These are phyloP conservation scores for Sinhomidia bicolor DNA, from an alignment of 2,888 invertebrate species.

Conservation along the genomic window DNA sequence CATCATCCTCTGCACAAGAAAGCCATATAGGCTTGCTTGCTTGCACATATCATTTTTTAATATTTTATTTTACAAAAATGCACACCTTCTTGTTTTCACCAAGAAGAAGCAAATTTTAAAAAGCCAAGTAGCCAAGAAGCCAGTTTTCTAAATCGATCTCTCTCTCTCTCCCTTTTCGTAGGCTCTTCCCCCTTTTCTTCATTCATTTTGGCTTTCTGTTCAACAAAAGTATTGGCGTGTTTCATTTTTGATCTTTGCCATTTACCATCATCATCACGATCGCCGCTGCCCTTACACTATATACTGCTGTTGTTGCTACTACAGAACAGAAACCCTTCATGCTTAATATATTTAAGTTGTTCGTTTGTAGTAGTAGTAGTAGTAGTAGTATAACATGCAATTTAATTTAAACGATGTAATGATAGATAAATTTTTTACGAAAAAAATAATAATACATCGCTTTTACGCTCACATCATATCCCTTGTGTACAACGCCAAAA, in stretches of 20 bases:
- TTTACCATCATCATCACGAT: not conserved
- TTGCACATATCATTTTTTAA: not conserved
- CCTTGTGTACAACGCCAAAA: not conserved
- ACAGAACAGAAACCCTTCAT: not conserved
- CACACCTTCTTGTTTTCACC: conserved; percentile 71
- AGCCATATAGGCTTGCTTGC: conserved; percentile 3
- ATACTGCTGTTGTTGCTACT: not conserved
- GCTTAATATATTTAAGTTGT: not conserved
- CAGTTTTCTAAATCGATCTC: conserved; percentile 70
- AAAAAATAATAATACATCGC: conserved; percentile 34
- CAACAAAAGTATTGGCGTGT: conserved; percentile 31
- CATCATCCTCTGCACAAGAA: not conserved
- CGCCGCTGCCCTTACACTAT: too few species aligned
- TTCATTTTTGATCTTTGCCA: conserved; percentile 42
- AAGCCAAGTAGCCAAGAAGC: conserved; percentile 71
- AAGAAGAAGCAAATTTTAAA: conserved; percentile 20
- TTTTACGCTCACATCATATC: conserved; percentile 4
- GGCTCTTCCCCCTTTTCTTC: conserved; percentile 40
- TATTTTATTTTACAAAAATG: conserved; percentile 32
- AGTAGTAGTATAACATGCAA: not conserved
- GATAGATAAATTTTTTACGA: conserved; percentile 11
- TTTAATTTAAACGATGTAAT: conserved; percentile 46
- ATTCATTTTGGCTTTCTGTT: conserved; percentile 50
- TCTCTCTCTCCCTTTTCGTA: conserved; percentile 41
- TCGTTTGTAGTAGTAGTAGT: too few species aligned